Evolutionary conservation across 2,113 vertebrate genomes (phyloP), one percentile per base, ranked within the genome.

Genomic region (Colossoma macropomum): DNA sequence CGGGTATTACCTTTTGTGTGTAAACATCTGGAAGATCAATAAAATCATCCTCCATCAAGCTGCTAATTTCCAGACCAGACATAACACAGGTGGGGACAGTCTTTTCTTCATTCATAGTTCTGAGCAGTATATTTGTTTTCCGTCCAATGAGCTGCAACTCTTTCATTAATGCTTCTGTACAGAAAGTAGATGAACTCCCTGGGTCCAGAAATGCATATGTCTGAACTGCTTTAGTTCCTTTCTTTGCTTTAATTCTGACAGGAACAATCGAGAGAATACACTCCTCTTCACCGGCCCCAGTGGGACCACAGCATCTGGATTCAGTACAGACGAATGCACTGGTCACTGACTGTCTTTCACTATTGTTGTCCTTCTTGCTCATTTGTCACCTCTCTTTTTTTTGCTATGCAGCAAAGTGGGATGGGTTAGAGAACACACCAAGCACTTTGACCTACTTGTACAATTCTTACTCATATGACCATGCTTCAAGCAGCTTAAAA

Each of bases 401-500:
- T 17, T 59, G 15, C 69, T 71, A 28, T 73, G 52, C n/a, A 30
- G 68, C 15, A 72, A 2, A 41, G 15, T 60, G 4, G 21, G 68
- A 59, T 62, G 54, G n/a, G 12, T 60, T 38, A 50, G 38, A 71
- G 17, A 62, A 70, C 32, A 59, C 21, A 25, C 50, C 48, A n/a
- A 32, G 38, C 68, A 72, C 28, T 62, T 71, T 45, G 4, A 45
- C 41, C 10, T 45, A 45, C 41, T 10, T 45, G 41, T 45, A 45
- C 41, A 45, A 10, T 4, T 45, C 25, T 19, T 32, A 38, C 54
- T 72, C 65, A 80, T n/a, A 52, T 72, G 79, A 25, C 52, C 69
- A 60, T 23, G 28, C 32, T 17, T 72, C 25, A 81, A 41, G 56
- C 79, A 73, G 34, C n/a, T 52, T 63, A 81, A 65, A 65, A 82